Conservation (phyloP, 2,888 invertebrate species). For the Sminthurinus aureus region DNA sequence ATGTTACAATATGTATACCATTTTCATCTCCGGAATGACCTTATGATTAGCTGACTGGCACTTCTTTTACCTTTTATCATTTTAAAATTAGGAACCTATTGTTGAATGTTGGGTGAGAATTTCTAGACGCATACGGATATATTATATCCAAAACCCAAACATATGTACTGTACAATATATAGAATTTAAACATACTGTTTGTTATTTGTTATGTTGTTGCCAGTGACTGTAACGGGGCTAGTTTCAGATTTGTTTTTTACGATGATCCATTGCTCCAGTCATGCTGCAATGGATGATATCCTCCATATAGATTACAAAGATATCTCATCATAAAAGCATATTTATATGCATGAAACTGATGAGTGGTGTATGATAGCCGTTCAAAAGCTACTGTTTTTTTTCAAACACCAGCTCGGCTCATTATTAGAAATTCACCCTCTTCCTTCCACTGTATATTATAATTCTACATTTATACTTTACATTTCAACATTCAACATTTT, state of each 20-base stretch:
- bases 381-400: neutral
- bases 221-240: too few species aligned
- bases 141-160: too few species aligned
- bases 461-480: neutral
- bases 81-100: conserved; percentile 15
- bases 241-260: neutral
- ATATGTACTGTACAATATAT: too few species aligned
- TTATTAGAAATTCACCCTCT: neutral
- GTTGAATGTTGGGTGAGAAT: conserved; percentile 14
- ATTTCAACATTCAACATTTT: too few species aligned
- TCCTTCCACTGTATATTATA: neutral
- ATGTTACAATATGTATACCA: neutral
- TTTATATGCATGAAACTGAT: neutral
- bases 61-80: conserved; percentile 8
- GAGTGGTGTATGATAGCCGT: neutral
- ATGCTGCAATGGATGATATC: neutral
- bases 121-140: neutral
- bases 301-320: neutral
- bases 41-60: conserved; percentile 6
- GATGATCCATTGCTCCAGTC: neutral
- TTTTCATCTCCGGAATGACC: conserved; percentile 10
- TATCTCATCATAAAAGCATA: neutral
- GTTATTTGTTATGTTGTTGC: neutral
- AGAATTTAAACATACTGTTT: too few species aligned
- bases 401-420: neutral